phyloP scores from a whole-genome alignment of 2,113 vertebrate genomes.

The Xenotilapia caudafasciata region DNA sequence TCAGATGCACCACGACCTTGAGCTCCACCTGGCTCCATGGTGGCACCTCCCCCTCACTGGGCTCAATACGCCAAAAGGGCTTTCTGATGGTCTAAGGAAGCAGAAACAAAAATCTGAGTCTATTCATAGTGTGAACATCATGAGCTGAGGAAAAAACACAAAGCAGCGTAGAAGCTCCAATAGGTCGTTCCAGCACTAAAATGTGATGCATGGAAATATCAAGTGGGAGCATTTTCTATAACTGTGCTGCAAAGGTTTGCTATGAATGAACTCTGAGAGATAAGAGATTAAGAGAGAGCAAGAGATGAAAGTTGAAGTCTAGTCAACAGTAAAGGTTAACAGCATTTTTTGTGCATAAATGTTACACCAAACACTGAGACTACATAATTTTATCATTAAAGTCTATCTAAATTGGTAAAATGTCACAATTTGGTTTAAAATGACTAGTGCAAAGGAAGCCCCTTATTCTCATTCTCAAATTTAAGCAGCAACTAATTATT shows the following conservation, averaged over 20 bases:
- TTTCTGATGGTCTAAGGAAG: constrained; percentile 59
- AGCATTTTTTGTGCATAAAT: neutral
- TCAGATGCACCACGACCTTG: constrained; percentile 73
- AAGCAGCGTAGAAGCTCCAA: neutral
- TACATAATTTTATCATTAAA: neutral
- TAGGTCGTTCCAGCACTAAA: neutral
- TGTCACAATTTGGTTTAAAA: neutral
- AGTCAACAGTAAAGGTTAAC: neutral
- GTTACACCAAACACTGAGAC: neutral
- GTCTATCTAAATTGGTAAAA: neutral
- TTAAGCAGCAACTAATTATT: constrained; percentile 12
- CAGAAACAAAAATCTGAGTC: neutral
- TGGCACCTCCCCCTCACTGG: constrained; percentile 73
- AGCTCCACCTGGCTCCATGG: constrained; percentile 62
- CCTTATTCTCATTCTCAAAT: neutral
- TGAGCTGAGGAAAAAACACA: neutral
- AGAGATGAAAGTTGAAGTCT: neutral
- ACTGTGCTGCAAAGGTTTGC: neutral
- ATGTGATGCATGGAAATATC: neutral
- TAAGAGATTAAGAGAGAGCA: neutral
- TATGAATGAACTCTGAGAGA: neutral
- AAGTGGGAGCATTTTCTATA: neutral
- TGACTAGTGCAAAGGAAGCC: neutral
- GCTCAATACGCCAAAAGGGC: constrained; percentile 77
- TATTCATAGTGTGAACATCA: neutral